phyloP scores from a whole-genome alignment of 2,113 vertebrate genomes.

The Cyphomyrus plagiostoma region DNA sequence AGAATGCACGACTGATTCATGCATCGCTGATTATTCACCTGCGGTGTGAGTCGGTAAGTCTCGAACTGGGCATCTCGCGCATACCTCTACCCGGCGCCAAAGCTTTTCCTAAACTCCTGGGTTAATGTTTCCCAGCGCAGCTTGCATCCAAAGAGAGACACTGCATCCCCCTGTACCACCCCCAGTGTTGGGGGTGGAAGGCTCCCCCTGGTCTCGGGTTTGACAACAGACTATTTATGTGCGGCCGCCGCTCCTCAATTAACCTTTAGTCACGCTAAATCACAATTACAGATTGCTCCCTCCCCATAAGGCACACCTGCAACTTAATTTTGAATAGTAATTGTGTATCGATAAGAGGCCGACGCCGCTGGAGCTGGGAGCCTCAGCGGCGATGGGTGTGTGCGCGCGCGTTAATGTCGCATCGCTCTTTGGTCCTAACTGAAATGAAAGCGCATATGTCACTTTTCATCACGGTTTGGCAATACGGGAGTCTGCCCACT shows the following conservation, averaged over 20 bases:
- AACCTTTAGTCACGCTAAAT: conserved; percentile 45
- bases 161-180: background rate
- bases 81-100: background rate
- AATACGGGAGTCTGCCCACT: conserved; percentile 13
- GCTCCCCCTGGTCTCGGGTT: conserved; percentile 17
- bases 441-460: conserved; percentile 1
- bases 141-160: background rate
- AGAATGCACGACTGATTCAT: background rate
- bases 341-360: conserved; percentile 35
- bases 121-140: background rate
- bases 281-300: conserved; percentile 38
- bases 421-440: background rate
- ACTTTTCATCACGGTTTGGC: conserved; percentile 23
- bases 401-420: background rate
- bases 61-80: background rate
- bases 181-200: conserved; percentile 14
- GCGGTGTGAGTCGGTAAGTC: background rate
- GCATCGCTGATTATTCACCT: background rate
- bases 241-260: conserved; percentile 32
- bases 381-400: background rate
- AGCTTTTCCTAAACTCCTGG: background rate
- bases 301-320: conserved; percentile 15
- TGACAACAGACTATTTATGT: conserved; percentile 36
- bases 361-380: conserved; percentile 22
- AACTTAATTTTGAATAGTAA: conserved; percentile 37